Percentiles rank a stretch among this genome's conserved stretches.
Conservation (phyloP, 1,140 invertebrate species). For the Zaprionus capensis region DNA sequence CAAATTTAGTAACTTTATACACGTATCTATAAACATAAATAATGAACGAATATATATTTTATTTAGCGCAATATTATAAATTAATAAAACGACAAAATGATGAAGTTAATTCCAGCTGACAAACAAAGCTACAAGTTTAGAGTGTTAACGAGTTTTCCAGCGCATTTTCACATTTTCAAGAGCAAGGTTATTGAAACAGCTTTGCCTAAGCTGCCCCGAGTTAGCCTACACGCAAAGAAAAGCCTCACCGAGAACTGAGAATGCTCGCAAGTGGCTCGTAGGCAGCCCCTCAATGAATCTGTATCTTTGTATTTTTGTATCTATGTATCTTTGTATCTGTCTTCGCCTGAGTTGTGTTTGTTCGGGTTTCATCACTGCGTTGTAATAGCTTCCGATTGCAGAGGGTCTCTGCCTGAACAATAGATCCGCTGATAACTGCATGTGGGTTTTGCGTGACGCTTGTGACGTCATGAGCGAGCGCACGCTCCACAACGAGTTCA, state of each 20-base stretch:
- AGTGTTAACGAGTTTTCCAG: slow-evolving; percentile 1
- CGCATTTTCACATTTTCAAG: slow-evolving; percentile 59
- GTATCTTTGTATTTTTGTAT: slow-evolving; percentile 21
- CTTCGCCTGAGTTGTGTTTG: slow-evolving; percentile 7
- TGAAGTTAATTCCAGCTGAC: neutral
- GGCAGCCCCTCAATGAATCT: slow-evolving; percentile 66
- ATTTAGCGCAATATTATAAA: slow-evolving; percentile 78
- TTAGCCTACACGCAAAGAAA: slow-evolving; percentile 52
- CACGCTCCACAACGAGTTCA: slow-evolving; percentile 61
- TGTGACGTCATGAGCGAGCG: slow-evolving; percentile 69
- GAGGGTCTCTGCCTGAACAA: slow-evolving; percentile 12
- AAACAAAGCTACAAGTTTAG: neutral
- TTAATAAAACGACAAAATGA: slow-evolving; percentile 30
- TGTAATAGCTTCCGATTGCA: slow-evolving; percentile 75
- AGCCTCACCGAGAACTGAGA: neutral
- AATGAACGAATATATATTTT: slow-evolving; percentile 57
- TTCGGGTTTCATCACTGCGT: slow-evolving; percentile 50
- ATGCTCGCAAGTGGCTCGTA: slow-evolving; percentile 42
- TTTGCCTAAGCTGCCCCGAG: slow-evolving; percentile 15
- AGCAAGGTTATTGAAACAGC: slow-evolving; percentile 64
- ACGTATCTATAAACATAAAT: slow-evolving; percentile 51
- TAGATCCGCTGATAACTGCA: slow-evolving; percentile 36
- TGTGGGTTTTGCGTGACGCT: slow-evolving; percentile 45
- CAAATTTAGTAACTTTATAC: slow-evolving; percentile 51
- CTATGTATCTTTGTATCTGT: slow-evolving; percentile 16